Evolutionary conservation across 1,140 invertebrate species (phyloP).

Genomic region (Antheraea pernyi): DNA sequence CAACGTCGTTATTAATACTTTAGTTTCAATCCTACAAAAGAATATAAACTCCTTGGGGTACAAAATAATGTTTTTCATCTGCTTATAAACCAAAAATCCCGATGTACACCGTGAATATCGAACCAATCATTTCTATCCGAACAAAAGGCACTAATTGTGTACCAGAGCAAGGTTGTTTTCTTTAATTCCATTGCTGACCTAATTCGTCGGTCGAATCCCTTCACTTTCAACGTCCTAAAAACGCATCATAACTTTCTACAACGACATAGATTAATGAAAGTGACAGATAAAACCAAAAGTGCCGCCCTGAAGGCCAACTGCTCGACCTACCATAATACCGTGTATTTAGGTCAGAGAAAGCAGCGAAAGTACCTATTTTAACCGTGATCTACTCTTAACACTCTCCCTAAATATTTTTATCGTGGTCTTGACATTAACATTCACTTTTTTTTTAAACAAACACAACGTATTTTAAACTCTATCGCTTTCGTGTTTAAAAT

Average conservation of each 20-base stretch:
- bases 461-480: constrained; percentile 28
- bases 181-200: constrained; percentile 4
- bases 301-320: constrained; percentile 56
- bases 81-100: neutral
- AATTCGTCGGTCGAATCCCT: constrained; percentile 5
- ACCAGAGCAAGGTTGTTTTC: too few relatives aligned
- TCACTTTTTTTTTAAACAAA: constrained; percentile 29
- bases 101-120: neutral
- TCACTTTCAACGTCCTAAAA: constrained; percentile 47
- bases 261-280: constrained; percentile 64
- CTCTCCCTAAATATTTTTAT: constrained; percentile 45
- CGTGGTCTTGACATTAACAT: constrained; percentile 34
- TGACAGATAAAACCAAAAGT: constrained; percentile 70
- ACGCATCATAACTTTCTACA: constrained; percentile 57
- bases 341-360: constrained; percentile 62
- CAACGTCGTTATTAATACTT: too few relatives aligned
- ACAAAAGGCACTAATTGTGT: neutral
- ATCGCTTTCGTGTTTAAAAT: constrained; percentile 13
- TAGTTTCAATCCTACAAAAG: too few relatives aligned
- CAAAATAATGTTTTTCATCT: too few relatives aligned
- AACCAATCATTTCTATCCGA: neutral
- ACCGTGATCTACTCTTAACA: constrained; percentile 63
- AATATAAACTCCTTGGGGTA: too few relatives aligned
- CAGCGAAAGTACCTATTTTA: constrained; percentile 59
- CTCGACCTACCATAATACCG: constrained; percentile 53